These are phyloP conservation scores for Orchestes rusci DNA, from an alignment of 2,888 invertebrate species.

Conservation along the genomic window DNA sequence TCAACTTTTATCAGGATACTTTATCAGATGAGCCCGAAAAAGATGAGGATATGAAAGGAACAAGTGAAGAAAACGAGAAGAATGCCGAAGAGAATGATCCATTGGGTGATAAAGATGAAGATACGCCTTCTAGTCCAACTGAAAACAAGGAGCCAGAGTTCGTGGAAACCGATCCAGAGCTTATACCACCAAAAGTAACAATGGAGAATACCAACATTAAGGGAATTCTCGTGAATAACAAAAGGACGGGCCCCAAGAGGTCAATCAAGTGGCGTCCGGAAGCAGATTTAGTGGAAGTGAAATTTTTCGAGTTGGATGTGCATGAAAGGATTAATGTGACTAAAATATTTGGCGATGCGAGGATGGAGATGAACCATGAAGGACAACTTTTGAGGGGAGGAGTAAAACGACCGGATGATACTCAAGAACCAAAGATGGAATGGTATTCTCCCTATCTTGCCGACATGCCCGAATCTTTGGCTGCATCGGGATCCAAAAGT, in stretches of 20 bases:
- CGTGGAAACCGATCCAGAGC: constrained; percentile 23
- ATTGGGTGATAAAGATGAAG: constrained; percentile 27
- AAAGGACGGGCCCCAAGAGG: constrained; percentile 72
- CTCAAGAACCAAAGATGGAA: constrained; percentile 72
- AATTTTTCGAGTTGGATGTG: constrained; percentile 92
- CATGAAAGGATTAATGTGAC: constrained; percentile 94
- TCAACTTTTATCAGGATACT: constrained; percentile 87
- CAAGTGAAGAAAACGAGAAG: constrained; percentile 32
- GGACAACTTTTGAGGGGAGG: constrained; percentile 73
- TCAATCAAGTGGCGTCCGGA: constrained; percentile 72
- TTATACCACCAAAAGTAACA: constrained; percentile 18
- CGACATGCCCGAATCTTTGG: constrained; percentile 60
- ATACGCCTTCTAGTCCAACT: constrained; percentile 23
- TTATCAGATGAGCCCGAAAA: constrained; percentile 45
- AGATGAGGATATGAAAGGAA: constrained; percentile 34
- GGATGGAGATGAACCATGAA: constrained; percentile 81
- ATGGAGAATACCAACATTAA: constrained; percentile 50
- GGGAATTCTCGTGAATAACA: constrained; percentile 67
- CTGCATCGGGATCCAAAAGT: constrained; percentile 69
- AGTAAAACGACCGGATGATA: constrained; percentile 69
- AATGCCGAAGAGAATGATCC: constrained; percentile 28
- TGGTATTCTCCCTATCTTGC: constrained; percentile 67
- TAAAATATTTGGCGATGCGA: constrained; percentile 82
- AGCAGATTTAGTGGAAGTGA: constrained; percentile 68
- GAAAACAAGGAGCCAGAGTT: constrained; percentile 40